Evolutionary conservation across 2,797 vertebrate species (phyloP).

Genomic region (Chromis chromis): DNA sequence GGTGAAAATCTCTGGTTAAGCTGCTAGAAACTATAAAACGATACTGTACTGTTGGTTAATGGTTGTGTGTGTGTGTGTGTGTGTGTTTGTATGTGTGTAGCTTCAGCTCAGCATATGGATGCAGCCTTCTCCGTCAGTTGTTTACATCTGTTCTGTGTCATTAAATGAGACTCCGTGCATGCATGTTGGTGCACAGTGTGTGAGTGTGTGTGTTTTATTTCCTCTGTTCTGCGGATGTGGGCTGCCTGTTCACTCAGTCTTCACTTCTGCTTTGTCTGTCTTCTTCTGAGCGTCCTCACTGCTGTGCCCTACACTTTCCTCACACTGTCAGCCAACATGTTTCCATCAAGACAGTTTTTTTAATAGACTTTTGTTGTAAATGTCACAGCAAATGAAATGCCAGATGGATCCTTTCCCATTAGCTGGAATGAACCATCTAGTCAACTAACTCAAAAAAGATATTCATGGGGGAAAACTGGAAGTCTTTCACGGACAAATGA

Average conservation of each 20-base stretch:
- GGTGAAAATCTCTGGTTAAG: constrained; percentile 14
- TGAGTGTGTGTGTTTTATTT: constrained; percentile 61
- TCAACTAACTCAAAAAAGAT: neutral
- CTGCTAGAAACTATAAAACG: constrained; percentile 15
- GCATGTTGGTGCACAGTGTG: constrained; percentile 5
- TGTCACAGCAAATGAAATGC: constrained; percentile 11
- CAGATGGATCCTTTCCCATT: constrained; percentile 2
- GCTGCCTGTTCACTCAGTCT: constrained; percentile 52
- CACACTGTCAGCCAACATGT: constrained; percentile 18
- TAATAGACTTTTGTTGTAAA: constrained; percentile 4
- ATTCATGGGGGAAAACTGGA: neutral
- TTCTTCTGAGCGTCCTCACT: constrained; percentile 1
- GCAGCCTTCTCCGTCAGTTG: constrained; percentile 40
- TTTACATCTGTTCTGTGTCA: constrained; percentile 65
- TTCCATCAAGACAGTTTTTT: neutral
- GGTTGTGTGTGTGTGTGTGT: constrained; percentile 15
- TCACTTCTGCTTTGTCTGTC: constrained; percentile 72
- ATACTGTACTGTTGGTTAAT: neutral
- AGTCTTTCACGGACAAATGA: neutral
- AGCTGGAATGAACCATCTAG: neutral
- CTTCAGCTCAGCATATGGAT: constrained; percentile 30
- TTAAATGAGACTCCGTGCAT: constrained; percentile 37
- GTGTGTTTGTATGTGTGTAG: neutral
- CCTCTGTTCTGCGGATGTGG: constrained; percentile 83
- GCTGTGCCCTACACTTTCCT: constrained; percentile 29